A percentile compares a stretch with the other conserved stretches of the same genome.
phyloP scores from a whole-genome alignment of 2,797 vertebrate species.

The Buphagus erythrorhynchus region DNA sequence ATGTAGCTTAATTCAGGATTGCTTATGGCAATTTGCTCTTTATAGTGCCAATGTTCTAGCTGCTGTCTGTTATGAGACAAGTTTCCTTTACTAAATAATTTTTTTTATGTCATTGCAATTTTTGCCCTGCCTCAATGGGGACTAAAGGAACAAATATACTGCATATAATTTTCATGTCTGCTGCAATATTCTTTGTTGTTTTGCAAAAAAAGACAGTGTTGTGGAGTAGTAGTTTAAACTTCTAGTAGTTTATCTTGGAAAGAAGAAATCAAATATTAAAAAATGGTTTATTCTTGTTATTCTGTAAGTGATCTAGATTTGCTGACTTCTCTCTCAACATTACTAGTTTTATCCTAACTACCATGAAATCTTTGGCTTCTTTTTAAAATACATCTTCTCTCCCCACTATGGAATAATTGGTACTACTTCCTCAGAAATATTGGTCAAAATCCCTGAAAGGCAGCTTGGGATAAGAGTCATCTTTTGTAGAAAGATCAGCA shows the following conservation, averaged over 20 bases:
- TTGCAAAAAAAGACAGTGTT: background rate
- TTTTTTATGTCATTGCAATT: background rate
- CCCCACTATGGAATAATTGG: background rate
- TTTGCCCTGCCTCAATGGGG: background rate
- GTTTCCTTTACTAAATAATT: background rate
- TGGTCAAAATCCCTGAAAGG: background rate
- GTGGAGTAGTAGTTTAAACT: background rate
- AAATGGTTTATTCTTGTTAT: background rate
- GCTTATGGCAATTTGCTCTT: background rate
- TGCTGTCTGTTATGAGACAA: background rate
- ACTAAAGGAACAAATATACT: background rate
- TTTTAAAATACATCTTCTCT: background rate
- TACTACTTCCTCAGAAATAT: background rate
- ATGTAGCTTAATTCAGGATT: background rate
- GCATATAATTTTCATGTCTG: background rate
- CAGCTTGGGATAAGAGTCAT: background rate
- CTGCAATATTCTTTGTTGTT: background rate
- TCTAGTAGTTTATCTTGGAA: background rate
- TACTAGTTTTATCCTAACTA: background rate
- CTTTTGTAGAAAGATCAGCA: too few species aligned
- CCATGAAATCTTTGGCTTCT: background rate
- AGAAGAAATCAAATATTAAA: background rate
- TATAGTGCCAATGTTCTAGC: background rate
- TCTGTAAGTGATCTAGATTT: background rate
- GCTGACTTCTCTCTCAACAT: background rate